Evolutionary conservation across 2,888 invertebrate species (phyloP).

Genomic region (Formica aserva): DNA sequence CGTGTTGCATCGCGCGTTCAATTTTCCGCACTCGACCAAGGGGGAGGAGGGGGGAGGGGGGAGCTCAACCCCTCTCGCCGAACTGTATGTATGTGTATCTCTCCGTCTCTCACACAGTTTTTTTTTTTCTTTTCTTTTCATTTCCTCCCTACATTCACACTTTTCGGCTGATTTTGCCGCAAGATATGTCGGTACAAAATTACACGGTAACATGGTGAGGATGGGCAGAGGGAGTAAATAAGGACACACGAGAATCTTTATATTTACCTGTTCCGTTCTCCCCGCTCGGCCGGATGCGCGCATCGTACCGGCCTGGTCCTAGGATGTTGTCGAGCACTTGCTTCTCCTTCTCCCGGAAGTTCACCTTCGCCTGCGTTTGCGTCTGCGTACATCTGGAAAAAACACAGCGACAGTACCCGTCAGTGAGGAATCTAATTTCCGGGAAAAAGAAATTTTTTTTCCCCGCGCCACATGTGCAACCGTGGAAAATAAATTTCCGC

Average conservation of each 20-base stretch:
- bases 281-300: conserved; percentile 96
- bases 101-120: conserved; percentile 23
- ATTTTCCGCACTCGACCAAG: conserved; percentile 32
- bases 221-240: conserved; percentile 61
- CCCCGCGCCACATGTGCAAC: not conserved
- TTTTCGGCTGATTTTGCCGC: conserved; percentile 44
- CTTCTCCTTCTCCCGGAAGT: conserved; percentile 97
- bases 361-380: conserved; percentile 92
- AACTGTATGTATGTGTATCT: conserved; percentile 7
- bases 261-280: conserved; percentile 97
- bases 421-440: not conserved
- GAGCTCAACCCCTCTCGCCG: conserved; percentile 30
- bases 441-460: not conserved
- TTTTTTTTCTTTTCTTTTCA: not conserved
- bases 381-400: conserved; percentile 90
- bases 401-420: not conserved
- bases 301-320: conserved; percentile 96
- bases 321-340: conserved; percentile 97
- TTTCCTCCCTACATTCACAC: conserved; percentile 25
- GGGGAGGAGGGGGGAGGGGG: not conserved
- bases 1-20: conserved; percentile 32
- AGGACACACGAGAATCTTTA: conserved; percentile 59
- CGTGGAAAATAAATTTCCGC: not conserved
- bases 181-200: conserved; percentile 37
- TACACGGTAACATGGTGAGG: conserved; percentile 61